These are phyloP conservation scores for Phyllotreta striolata DNA, from an alignment of 2,888 invertebrate genomes.

Conservation along the genomic window DNA sequence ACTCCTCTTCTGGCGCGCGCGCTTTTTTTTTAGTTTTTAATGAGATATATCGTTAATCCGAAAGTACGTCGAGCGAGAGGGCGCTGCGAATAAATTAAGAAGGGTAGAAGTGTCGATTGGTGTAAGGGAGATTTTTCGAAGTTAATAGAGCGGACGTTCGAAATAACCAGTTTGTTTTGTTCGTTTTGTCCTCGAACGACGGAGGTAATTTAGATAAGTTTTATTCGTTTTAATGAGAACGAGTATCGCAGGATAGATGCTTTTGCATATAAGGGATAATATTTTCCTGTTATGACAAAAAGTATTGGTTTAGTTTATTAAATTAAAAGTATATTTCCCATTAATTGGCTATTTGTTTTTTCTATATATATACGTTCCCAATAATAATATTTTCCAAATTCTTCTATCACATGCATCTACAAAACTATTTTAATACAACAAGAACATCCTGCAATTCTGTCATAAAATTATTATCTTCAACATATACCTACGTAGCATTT, in stretches of 20 bases:
- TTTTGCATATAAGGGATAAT: too few relatives aligned
- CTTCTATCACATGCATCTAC: too few relatives aligned
- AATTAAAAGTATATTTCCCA: too few relatives aligned
- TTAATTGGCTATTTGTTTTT: too few relatives aligned
- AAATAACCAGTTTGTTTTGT: constrained; percentile 14
- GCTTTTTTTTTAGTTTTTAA: constrained; percentile 48
- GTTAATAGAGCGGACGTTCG: constrained; percentile 28
- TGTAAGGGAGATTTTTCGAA: constrained; percentile 33
- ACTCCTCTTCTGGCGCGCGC: not conserved
- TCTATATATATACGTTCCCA: too few relatives aligned
- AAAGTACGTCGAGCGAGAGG: constrained; percentile 57
- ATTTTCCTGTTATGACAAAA: too few relatives aligned
- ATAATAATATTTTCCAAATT: too few relatives aligned
- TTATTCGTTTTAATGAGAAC: constrained; percentile 11
- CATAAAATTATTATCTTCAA: too few relatives aligned
- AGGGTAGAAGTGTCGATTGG: constrained; percentile 42
- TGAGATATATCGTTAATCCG: constrained; percentile 57
- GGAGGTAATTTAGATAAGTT: constrained; percentile 13
- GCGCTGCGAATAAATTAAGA: constrained; percentile 47
- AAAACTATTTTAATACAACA: too few relatives aligned
- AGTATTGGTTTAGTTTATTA: too few relatives aligned
- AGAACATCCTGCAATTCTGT: too few relatives aligned
- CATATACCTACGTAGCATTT: constrained; percentile 1
- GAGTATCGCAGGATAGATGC: too few relatives aligned
- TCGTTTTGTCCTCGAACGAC: constrained; percentile 3